Percentiles rank a stretch among this genome's conserved stretches.
Evolutionary conservation across 2,888 invertebrate species (phyloP).

Genomic region (Teleiodes luculella): DNA sequence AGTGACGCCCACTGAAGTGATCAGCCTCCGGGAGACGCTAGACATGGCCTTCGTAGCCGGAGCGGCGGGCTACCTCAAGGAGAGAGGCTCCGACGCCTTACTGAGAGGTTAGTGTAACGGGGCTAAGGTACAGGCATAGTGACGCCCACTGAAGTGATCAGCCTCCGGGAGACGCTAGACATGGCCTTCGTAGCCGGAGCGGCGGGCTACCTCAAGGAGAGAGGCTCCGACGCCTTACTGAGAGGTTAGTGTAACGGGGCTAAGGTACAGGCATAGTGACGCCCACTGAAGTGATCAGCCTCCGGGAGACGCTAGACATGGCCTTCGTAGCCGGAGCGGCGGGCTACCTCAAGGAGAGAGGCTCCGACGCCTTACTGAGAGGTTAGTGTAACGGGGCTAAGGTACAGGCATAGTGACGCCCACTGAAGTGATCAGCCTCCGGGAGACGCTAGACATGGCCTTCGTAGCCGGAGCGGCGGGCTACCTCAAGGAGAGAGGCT

Average conservation of each 20-base stretch:
- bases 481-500: constrained; percentile 60
- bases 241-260: constrained; percentile 41
- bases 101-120: constrained; percentile 46
- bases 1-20: no score
- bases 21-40: no score
- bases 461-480: constrained; percentile 65
- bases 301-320: constrained; percentile 79
- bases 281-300: no score
- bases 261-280: no score
- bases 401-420: no score
- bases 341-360: constrained; percentile 60
- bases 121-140: no score
- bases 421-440: no score
- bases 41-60: constrained; percentile 66
- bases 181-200: constrained; percentile 66
- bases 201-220: constrained; percentile 61
- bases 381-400: constrained; percentile 36
- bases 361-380: constrained; percentile 55
- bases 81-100: constrained; percentile 54
- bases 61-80: constrained; percentile 63
- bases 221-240: constrained; percentile 53
- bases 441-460: constrained; percentile 78
- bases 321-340: constrained; percentile 67
- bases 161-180: constrained; percentile 81
- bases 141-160: no score